phyloP scores from a whole-genome alignment of 1,140 invertebrate species.

The Rhopalosiphum maidis region DNA sequence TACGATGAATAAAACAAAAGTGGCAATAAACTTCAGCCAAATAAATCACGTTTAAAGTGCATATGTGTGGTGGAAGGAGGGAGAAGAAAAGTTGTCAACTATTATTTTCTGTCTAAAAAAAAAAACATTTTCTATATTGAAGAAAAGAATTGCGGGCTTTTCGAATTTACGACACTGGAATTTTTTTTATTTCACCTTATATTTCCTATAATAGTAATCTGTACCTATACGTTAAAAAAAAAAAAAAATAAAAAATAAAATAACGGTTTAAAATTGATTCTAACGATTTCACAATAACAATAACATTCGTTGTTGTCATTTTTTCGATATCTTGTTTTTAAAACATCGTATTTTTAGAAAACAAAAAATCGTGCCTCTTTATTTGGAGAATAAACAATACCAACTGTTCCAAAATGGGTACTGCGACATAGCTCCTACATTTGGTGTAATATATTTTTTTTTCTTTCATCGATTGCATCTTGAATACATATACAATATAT shows the following conservation, averaged over 20 bases:
- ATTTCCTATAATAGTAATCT: not conserved
- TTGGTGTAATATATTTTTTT: not conserved
- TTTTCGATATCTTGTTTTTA: not conserved
- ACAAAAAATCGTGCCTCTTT: not conserved
- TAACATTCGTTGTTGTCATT: not conserved
- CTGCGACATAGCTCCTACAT: not conserved
- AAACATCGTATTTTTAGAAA: not conserved
- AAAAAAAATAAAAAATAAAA: no score
- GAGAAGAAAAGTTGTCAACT: not conserved
- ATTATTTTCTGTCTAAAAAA: not conserved
- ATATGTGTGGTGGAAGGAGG: not conserved
- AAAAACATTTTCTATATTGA: not conserved
- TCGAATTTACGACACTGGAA: not conserved
- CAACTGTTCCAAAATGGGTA: not conserved
- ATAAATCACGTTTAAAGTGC: not conserved
- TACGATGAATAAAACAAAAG: constrained; percentile 48
- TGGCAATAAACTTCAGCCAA: not conserved
- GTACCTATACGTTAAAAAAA: not conserved
- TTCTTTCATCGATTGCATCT: not conserved
- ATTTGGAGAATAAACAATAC: not conserved
- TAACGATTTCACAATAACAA: not conserved
- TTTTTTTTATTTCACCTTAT: not conserved
- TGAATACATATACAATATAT: not conserved
- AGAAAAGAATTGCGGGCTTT: not conserved
- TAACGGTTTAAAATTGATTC: not conserved